Evolutionary conservation across 2,113 vertebrate species (phyloP).

Genomic region (Crotalus helleri): DNA sequence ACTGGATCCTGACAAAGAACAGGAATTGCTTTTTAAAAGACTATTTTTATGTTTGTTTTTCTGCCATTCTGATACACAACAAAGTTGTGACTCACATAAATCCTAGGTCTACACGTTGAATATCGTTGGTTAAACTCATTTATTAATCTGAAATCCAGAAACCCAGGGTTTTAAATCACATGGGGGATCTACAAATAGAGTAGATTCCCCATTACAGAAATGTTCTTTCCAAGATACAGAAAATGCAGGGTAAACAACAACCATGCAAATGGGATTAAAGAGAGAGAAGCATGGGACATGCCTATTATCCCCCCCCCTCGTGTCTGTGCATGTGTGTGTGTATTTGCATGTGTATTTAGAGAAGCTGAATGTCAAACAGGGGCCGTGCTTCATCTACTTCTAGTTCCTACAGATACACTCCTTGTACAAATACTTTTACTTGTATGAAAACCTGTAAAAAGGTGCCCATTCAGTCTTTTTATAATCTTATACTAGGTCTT

Average conservation of each 20-base stretch:
- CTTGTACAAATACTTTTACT: neutral
- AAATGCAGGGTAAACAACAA: neutral
- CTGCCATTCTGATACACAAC: neutral
- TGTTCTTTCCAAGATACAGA: neutral
- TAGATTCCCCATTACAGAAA: neutral
- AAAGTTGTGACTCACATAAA: neutral
- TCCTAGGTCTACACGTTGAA: neutral
- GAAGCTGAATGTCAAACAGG: neutral
- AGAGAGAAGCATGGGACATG: neutral
- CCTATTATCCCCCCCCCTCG: too few relatives aligned
- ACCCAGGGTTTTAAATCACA: neutral
- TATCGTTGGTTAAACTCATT: neutral
- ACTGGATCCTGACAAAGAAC: neutral
- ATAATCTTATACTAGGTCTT: neutral
- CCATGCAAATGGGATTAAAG: neutral
- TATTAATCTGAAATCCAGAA: neutral
- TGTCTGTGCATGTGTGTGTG: neutral
- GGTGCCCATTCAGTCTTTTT: neutral
- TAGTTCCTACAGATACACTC: neutral
- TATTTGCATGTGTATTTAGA: neutral
- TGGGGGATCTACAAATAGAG: neutral
- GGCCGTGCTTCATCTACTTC: neutral
- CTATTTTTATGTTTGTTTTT: neutral
- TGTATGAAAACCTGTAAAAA: neutral
- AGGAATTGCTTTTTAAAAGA: neutral